These are phyloP conservation scores for Ceratina australensis DNA, from an alignment of 1,140 invertebrate genomes.

Conservation along the genomic window DNA sequence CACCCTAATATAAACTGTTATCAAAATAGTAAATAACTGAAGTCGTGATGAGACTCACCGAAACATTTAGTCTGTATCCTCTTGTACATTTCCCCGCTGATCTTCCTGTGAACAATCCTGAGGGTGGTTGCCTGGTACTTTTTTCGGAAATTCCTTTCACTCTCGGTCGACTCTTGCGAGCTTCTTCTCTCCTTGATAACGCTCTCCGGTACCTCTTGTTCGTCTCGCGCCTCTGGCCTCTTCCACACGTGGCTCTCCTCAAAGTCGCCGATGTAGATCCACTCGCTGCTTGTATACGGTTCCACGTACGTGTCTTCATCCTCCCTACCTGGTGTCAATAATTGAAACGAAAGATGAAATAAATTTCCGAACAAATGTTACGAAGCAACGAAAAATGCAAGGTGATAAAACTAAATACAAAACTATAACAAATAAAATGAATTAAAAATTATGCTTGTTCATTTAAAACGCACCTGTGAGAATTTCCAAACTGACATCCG, in stretches of 20 bases:
- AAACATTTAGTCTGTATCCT: slow-evolving; percentile 91
- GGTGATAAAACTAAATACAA: background rate
- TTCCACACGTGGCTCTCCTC: slow-evolving; percentile 87
- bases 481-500: slow-evolving; percentile 86
- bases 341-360: background rate
- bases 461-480: slow-evolving; percentile 79
- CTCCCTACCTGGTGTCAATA: slow-evolving; percentile 78
- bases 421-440: background rate
- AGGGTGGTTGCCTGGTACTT: slow-evolving; percentile 93
- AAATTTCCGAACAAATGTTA: background rate
- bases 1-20: too few relatives aligned
- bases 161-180: slow-evolving; percentile 88
- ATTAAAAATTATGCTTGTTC: too few relatives aligned
- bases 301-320: slow-evolving; percentile 86
- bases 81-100: slow-evolving; percentile 94
- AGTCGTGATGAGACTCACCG: slow-evolving; percentile 84
- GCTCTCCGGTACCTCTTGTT: slow-evolving; percentile 73
- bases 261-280: slow-evolving; percentile 88
- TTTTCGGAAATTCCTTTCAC: slow-evolving; percentile 91
- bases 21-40: too few relatives aligned
- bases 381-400: background rate
- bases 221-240: slow-evolving; percentile 79
- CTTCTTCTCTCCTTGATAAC: slow-evolving; percentile 78
- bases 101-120: slow-evolving; percentile 93
- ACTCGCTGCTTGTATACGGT: slow-evolving; percentile 85